Base-by-base conservation (phyloP, 2,113 vertebrate species). In the Malurus melanocephalus region DNA sequence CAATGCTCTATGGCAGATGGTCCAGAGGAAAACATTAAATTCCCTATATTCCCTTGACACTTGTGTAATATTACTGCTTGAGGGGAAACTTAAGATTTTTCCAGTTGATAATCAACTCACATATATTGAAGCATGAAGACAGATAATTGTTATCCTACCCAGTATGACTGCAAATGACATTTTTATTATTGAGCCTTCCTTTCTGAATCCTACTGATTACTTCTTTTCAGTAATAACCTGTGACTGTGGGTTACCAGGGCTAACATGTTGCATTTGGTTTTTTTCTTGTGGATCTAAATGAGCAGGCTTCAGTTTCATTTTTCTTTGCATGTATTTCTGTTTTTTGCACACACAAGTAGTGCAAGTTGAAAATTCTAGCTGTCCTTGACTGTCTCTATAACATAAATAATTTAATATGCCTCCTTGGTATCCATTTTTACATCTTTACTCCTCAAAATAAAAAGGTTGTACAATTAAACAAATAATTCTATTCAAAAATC, bases 11-110 rank as follows among this genome's bases (percentile, higher is more conserved):
- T 55, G 62, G 92, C 93, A 95, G 92, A 90, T 94, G 80, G 93
- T 93, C 48, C 84, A 91, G 85, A 92, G 55, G 62, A 94, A 93
- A 92, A 84, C 74, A 93, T 80, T 90, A 69, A 87, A 94, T 92
- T 95, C 92, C 90, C 93, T 43, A 11, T 15, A 72, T 92, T 85
- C 55, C 79, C 40, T 93, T 80, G 78, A 88, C 83, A 77, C 89
- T 90, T 88, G 77, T 90, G 78, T 88, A 88, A 88, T 62, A 92
- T 66, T 87, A 84, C 62, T 85, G 74, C 93, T 91, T 23, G 8
- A 75, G 83, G 94, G 90, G 53, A 94, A 95, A 93, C 85, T 72
- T 84, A 62, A 90, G 92, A 65, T 69, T 93, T 90, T 93, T 89
- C 80, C 83, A 87, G 84, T 51, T 93, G 86, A 68, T 79, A 90